phyloP scores from a whole-genome alignment of 1,140 invertebrate species.

The Armadillidium nasatum region DNA sequence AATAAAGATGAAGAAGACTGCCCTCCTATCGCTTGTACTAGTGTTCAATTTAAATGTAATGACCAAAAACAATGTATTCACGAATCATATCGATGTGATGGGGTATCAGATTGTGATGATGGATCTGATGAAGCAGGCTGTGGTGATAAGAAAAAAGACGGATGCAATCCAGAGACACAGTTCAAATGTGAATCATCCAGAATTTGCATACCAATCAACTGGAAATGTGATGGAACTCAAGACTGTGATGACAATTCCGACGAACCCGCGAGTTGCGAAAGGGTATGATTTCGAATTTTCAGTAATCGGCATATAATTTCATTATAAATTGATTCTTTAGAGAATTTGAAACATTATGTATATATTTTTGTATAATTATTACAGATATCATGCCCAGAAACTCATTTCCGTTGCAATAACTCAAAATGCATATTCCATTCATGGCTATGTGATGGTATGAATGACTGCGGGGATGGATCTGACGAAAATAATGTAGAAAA shows the following conservation, averaged over 20 bases:
- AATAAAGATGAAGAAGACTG: slow-evolving; percentile 95
- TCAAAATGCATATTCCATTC: slow-evolving; percentile 85
- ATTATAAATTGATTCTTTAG: too few species aligned
- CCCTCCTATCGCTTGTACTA: slow-evolving; percentile 86
- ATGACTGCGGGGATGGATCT: slow-evolving; percentile 90
- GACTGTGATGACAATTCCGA: slow-evolving; percentile 91
- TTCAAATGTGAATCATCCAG: slow-evolving; percentile 76
- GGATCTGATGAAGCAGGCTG: slow-evolving; percentile 84
- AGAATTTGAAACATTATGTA: too few species aligned
- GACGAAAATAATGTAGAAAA: slow-evolving; percentile 71
- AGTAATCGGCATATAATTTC: too few species aligned
- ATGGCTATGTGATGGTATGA: slow-evolving; percentile 90
- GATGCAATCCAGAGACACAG: slow-evolving; percentile 81
- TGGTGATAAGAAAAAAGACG: slow-evolving; percentile 70
- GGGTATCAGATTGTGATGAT: slow-evolving; percentile 77
- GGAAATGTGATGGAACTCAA: slow-evolving; percentile 87
- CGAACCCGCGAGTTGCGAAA: slow-evolving; percentile 76
- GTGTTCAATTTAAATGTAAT: slow-evolving; percentile 88
- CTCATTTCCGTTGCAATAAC: slow-evolving; percentile 76
- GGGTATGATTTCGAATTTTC: slow-evolving; percentile 44
- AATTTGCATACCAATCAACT: slow-evolving; percentile 86
- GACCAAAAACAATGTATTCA: slow-evolving; percentile 87
- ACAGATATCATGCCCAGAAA: slow-evolving; percentile 64
- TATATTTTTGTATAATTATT: background rate
- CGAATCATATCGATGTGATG: slow-evolving; percentile 89